Base-by-base conservation (phyloP, 2,113 vertebrate species). In the Otus sunia region DNA sequence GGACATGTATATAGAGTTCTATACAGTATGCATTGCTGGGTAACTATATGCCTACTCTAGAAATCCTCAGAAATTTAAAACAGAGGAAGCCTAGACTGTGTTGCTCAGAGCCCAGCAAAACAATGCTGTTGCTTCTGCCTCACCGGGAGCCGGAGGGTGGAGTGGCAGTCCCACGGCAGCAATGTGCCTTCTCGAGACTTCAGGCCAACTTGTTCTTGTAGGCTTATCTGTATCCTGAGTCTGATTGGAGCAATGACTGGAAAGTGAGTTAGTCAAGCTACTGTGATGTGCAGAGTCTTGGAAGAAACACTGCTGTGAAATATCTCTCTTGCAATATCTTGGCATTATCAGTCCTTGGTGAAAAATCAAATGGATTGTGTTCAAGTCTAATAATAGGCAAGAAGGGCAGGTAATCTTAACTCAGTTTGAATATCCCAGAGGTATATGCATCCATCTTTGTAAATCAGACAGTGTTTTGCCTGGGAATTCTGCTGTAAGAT, bases 131-230 rank as follows among this genome's bases (percentile, higher is more conserved):
- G 19, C 26, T 21, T 21, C 14, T 78, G 27, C 37, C 36, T 74
- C 0, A 0, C 52, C 39, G 59, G n/a, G 15, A 91, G 43, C 37
- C 0, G 0, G 53, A 67, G 41, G n/a, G 37, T 32, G n/a, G 37
- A 58, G 43, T 7, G 18, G 9, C 58, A 29, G 58, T 60, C 43
- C n/a, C 1, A 0, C 5, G 23, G n/a, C 77, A 91, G 52, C 50
- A 17, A 36, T 21, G 15, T 8, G 26, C 30, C 34, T 43, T 75
- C 34, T 67, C 3, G 15, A 71, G 69, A 15, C 75, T 72, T 62
- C 34, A 43, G 55, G 34, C 21, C 30, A 58, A 22, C 15, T 47
- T 64, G 13, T 52, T 75, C 30, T 41, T 27, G 26, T 41, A n/a
- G 29, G 23, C 8, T 45, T 71, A 6, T 20, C 34, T 69, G 34